Evolutionary conservation across 2,113 vertebrate genomes (phyloP), one percentile per base, ranked within the genome.

Genomic region (Hystrix brachyura): DNA sequence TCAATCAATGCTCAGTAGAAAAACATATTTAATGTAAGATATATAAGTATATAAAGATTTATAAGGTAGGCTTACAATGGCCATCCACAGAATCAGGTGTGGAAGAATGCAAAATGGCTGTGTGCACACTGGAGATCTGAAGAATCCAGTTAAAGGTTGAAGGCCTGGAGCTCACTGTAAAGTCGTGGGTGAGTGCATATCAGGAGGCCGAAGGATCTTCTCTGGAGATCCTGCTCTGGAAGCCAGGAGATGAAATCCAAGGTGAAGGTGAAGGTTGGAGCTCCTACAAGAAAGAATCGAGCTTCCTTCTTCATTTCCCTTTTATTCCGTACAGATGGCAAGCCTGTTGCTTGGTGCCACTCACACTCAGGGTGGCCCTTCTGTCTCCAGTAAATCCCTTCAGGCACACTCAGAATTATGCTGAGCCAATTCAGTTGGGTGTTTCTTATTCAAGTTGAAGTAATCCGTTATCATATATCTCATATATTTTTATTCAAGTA

Each of bases 401-500:
- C 25, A 48, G 43, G 12, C 46, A 29, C 25, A 76, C 5, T 6
- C 12, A 15, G 25, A 29, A 27, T 10, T 7, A 25, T 48, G 23
- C 12, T 27, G 43, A 76, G 27, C 10, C 25, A 27, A 48, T 15
- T 76, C 48, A 14, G 11, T 48, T 25, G 5, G 12, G 23, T 3
- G 12, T 48, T 48, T 76, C 12, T 48, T 29, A 76, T 48, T 48
- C 43, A 76, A 27, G 6, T 14, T 29, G 13, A 76, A 43, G 48
- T 23, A 74, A 46, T 74, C 43, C 46, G 43, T 74, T 74, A 74
- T 25, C 72, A 48, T 48, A 67, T 79, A 13, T 64, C 7, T 74
- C 55, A 67, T 14, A 78, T 94, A 34, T 87, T 94, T 43, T 81
- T 90, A 25, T 90, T 97, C 21, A 87, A 79, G 2, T 80, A 74